A percentile compares a stretch with the other conserved stretches of the same genome.
phyloP scores from a whole-genome alignment of 2,888 invertebrate genomes.

The Mylabris sibirica region DNA sequence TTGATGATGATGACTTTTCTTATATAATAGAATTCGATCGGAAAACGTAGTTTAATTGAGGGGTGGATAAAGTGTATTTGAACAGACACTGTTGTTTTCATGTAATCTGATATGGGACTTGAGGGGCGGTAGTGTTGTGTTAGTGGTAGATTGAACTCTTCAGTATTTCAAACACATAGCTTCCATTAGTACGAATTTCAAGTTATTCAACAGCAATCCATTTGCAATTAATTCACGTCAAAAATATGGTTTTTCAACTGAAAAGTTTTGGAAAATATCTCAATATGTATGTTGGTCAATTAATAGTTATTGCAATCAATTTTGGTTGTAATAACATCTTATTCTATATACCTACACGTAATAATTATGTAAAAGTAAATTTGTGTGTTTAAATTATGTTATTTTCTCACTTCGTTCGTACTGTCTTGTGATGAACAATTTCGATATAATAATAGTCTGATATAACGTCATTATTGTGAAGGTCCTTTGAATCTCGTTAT shows the following conservation, averaged over 20 bases:
- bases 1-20: not conserved
- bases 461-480: not conserved
- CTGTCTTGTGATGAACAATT: not conserved
- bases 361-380: not conserved
- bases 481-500: not conserved
- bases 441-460: not conserved
- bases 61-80: slow-evolving; percentile 33
- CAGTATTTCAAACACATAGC: slow-evolving; percentile 3
- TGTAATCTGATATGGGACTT: slow-evolving; percentile 28
- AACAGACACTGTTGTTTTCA: slow-evolving; percentile 36
- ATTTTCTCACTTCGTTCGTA: not conserved
- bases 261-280: no score
- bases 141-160: not conserved
- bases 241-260: no score
- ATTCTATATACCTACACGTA: no score
- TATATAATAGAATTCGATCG: slow-evolving; percentile 13
- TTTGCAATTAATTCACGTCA: not conserved
- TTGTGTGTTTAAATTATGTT: not conserved
- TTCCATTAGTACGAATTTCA: slow-evolving; percentile 11
- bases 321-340: no score
- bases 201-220: not conserved
- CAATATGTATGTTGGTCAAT: no score
- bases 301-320: no score
- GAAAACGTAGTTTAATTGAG: slow-evolving; percentile 17
- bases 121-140: slow-evolving; percentile 3